Evolutionary conservation across 2,797 vertebrate genomes (phyloP).

Genomic region (Clamator glandarius): DNA sequence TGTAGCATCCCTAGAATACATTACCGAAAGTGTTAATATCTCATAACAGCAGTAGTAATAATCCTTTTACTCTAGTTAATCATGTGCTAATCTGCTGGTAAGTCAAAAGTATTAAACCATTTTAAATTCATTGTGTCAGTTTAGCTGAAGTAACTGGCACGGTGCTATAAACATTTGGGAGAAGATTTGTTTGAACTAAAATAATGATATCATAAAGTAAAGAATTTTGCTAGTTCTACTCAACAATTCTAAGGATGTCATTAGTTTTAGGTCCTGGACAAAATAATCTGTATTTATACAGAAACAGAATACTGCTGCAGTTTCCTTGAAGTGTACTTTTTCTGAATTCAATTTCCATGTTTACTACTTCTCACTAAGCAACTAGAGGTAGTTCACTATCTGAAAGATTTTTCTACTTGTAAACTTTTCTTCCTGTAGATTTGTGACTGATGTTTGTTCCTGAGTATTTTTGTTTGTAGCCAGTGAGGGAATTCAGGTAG

Average conservation of each 20-base stretch:
- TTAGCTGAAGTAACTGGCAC: slow-evolving; percentile 68
- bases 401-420: background rate
- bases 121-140: slow-evolving; percentile 77
- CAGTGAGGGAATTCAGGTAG: background rate
- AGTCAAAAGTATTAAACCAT: slow-evolving; percentile 77
- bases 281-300: slow-evolving; percentile 55
- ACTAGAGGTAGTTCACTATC: background rate
- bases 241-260: slow-evolving; percentile 47
- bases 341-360: slow-evolving; percentile 38
- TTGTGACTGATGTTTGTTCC: background rate
- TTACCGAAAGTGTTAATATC: slow-evolving; percentile 80
- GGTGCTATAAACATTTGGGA: slow-evolving; percentile 68
- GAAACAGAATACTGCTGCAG: slow-evolving; percentile 47
- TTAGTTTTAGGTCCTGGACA: slow-evolving; percentile 51
- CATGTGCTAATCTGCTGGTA: slow-evolving; percentile 81
- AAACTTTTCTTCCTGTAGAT: background rate
- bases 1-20: slow-evolving; percentile 40
- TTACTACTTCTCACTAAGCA: slow-evolving; percentile 34
- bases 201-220: slow-evolving; percentile 59
- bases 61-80: slow-evolving; percentile 77
- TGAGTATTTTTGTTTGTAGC: background rate
- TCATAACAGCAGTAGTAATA: slow-evolving; percentile 76
- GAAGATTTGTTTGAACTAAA: slow-evolving; percentile 66
- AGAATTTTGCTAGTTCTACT: slow-evolving; percentile 66
- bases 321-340: slow-evolving; percentile 50